phyloP scores from a whole-genome alignment of 2,888 invertebrate genomes.

The Anthophora plumipes region DNA sequence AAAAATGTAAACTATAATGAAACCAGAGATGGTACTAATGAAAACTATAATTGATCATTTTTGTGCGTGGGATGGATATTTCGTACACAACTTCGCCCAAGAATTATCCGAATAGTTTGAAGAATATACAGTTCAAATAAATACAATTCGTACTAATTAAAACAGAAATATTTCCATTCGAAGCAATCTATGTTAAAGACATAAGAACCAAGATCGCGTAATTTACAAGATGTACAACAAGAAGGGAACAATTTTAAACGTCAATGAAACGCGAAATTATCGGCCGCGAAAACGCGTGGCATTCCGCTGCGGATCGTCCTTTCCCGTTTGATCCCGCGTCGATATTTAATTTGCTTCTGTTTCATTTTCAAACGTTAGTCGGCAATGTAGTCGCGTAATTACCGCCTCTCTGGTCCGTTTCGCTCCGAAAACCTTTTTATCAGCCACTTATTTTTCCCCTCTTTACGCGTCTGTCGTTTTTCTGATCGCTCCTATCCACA shows the following conservation, averaged over 20 bases:
- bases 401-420: constrained; percentile 22
- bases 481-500: constrained; percentile 20
- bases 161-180: not conserved
- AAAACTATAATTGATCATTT: not conserved
- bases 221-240: not conserved
- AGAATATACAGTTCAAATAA: too few species aligned
- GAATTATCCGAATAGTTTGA: too few species aligned
- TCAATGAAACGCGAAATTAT: constrained; percentile 9
- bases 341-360: constrained; percentile 7
- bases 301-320: not conserved
- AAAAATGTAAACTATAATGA: too few species aligned
- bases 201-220: not conserved
- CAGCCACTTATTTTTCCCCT: constrained; percentile 31
- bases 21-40: too few species aligned
- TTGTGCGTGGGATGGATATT: not conserved
- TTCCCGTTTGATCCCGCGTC: not conserved
- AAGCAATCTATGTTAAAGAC: not conserved
- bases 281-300: constrained; percentile 7
- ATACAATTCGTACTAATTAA: too few species aligned
- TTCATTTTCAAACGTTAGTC: not conserved
- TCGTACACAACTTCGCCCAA: too few species aligned
- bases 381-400: constrained; percentile 19
- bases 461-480: constrained; percentile 34
- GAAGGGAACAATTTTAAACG: constrained; percentile 7
- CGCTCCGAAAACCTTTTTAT: constrained; percentile 45